Conservation (phyloP, 2,888 invertebrate genomes). For the Eupithecia centaureata region DNA sequence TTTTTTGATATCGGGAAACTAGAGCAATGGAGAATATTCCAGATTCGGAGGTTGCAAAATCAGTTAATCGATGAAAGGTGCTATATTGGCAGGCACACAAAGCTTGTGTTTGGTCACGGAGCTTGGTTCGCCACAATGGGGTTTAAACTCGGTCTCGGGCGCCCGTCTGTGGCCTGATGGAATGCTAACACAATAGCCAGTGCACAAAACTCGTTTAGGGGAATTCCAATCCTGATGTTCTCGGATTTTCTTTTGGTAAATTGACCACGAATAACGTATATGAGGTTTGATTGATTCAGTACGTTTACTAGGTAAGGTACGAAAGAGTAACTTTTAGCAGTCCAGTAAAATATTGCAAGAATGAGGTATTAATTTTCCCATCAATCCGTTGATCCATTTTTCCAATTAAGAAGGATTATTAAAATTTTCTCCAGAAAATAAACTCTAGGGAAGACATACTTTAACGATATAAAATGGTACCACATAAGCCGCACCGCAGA, state of each 20-base stretch:
- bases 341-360: not conserved
- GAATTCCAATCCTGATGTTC: slow-evolving; percentile 30
- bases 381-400: not conserved
- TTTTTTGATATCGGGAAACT: not conserved
- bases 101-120: slow-evolving; percentile 61
- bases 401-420: too few relatives aligned
- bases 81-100: slow-evolving; percentile 62
- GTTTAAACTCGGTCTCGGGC: slow-evolving; percentile 46
- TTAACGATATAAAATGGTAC: not conserved
- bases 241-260: slow-evolving; percentile 24
- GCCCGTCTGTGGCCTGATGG: slow-evolving; percentile 47
- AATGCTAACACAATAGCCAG: slow-evolving; percentile 50
- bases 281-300: not conserved
- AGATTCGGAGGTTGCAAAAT: slow-evolving; percentile 46
- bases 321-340: not conserved
- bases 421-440: not conserved
- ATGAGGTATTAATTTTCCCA: not conserved
- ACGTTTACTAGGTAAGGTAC: not conserved
- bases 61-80: slow-evolving; percentile 70
- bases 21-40: not conserved
- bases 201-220: slow-evolving; percentile 37
- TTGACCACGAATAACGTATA: slow-evolving; percentile 5
- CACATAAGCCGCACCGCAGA: not conserved
- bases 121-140: slow-evolving; percentile 61
- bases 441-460: not conserved